phyloP scores from a whole-genome alignment of 2,113 vertebrate species.

The Mirza zaza region DNA sequence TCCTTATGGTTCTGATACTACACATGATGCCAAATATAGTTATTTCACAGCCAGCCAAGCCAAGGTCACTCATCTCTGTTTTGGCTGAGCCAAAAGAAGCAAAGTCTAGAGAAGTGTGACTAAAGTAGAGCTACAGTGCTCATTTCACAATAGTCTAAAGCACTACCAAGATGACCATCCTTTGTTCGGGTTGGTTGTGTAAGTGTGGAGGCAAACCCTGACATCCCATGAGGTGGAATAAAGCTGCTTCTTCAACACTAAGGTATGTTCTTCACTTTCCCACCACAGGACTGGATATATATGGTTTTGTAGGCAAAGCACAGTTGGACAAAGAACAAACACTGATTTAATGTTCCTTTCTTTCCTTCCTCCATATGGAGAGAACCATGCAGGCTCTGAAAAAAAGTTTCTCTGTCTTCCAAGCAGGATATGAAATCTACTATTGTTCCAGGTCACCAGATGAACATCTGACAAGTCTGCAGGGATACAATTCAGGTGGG shows the following conservation, averaged over 20 bases:
- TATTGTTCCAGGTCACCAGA: background rate
- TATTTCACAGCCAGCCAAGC: constrained; percentile 29
- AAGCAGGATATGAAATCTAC: background rate
- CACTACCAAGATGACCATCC: background rate
- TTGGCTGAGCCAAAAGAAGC: background rate
- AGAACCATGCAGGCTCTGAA: background rate
- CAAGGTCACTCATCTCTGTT: background rate
- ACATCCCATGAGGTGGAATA: background rate
- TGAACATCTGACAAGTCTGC: background rate
- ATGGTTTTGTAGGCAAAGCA: constrained; percentile 1
- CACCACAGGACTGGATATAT: background rate
- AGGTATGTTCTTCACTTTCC: background rate
- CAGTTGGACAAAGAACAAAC: constrained; percentile 11
- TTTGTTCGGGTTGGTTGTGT: background rate
- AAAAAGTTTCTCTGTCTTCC: background rate
- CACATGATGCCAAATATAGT: background rate
- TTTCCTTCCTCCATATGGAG: background rate
- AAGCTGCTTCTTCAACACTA: background rate
- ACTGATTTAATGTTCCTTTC: background rate
- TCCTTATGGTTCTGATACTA: background rate
- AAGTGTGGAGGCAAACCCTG: background rate
- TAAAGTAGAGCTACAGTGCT: background rate
- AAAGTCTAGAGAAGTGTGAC: background rate
- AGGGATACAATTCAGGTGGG: background rate
- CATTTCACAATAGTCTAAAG: background rate